These are phyloP conservation scores for Hafferia zeledoni DNA, from an alignment of 2,797 vertebrate genomes.

Conservation along the genomic window DNA sequence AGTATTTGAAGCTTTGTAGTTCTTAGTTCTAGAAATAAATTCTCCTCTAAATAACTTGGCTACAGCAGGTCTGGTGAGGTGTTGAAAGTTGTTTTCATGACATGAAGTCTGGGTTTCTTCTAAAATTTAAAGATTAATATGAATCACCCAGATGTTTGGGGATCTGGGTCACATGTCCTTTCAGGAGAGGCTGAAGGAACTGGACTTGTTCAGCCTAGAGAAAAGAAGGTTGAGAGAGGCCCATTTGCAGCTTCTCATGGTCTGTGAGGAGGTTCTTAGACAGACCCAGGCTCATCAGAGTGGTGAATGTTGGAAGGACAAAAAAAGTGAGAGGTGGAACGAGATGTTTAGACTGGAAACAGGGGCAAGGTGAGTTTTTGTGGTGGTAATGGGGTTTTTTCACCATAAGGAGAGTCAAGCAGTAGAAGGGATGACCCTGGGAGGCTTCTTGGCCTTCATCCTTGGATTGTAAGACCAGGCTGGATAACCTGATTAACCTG, in stretches of 20 bases:
- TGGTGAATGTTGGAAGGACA: background rate
- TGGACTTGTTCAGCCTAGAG: background rate
- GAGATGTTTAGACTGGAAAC: background rate
- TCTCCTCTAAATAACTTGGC: rapidly evolving
- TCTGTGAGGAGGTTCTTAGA: background rate
- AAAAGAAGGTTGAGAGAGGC: background rate
- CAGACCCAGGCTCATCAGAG: background rate
- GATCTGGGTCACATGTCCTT: background rate
- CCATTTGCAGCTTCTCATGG: background rate
- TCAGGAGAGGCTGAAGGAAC: background rate
- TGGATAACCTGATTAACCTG: background rate
- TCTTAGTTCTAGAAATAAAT: background rate
- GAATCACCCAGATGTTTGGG: background rate
- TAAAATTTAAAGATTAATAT: background rate
- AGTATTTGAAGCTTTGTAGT: background rate
- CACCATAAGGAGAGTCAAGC: background rate
- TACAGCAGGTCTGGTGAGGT: background rate
- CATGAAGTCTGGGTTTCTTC: background rate
- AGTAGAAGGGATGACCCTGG: background rate
- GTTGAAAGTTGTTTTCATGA: background rate
- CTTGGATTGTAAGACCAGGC: background rate
- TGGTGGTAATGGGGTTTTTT: background rate
- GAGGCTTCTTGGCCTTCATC: background rate
- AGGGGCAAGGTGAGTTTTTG: background rate
- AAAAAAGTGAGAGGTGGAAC: background rate